Evolutionary conservation across 2,888 invertebrate species (phyloP), one percentile per base, ranked within the genome.

Genomic region (Tachystola acroxantha): DNA sequence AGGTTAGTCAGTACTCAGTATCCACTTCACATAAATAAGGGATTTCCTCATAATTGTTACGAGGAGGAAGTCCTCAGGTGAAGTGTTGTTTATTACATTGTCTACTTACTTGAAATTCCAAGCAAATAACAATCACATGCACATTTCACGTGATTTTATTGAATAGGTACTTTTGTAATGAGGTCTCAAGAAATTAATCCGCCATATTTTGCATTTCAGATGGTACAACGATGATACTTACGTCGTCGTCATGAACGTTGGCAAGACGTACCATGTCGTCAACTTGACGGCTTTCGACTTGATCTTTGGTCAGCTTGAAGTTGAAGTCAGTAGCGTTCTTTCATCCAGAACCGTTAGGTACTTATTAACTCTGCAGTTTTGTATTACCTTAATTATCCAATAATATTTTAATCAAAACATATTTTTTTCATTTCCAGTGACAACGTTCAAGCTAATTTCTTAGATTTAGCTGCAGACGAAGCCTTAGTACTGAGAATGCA

Each of bases 181-280:
- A 9, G 6, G 11, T 9, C 7, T 25, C 24, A 25, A 5, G n/a
- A n/a, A n/a, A 2, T 29, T n/a, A 27, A 11, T 9, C 10, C 12
- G 10, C 11, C 14, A 10, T 5, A n/a, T 9, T 6, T n/a, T n/a
- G n/a, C 11, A 13, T 30, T 24, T 14, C 54, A 85, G 85, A 30
- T 85, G 85, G 85, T 70, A 68, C 42, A 77, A 80, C 10, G 84
- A 84, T 31, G 84, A 85, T 20, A 64, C 84, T 0, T 75, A 88
- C 36, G 52, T 89, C 1, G 72, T 90, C 1, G 70, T 91, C 0
- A 81, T 91, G 46, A 92, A 92, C 63, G 67, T 91, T 1, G 89
- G 89, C 0, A 69, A 69, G 30, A 53, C 71, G 1, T 74, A 85
- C 10, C 84, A 89, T 46, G 61, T 74, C 1, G 86, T 93, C 5